phyloP scores from a whole-genome alignment of 2,797 vertebrate genomes.

The Pempheris klunzingeri region DNA sequence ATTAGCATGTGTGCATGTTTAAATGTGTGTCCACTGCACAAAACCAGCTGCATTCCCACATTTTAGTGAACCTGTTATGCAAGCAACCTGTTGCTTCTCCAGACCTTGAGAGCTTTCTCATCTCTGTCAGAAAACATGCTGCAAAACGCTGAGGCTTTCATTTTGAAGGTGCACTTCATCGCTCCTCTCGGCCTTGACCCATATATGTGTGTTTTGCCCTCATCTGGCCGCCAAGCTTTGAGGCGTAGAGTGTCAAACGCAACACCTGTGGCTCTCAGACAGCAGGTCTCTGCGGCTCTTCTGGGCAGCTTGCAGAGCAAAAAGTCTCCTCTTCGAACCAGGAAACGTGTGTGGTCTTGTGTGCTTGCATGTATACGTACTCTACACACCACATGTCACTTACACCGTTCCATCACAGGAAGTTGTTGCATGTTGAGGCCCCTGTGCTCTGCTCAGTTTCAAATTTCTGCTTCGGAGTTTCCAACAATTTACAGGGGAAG shows the following conservation, averaged over 20 bases:
- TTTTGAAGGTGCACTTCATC: constrained; percentile 28
- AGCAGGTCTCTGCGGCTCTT: constrained; percentile 13
- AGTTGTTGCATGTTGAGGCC: constrained; percentile 33
- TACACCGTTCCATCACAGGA: constrained; percentile 59
- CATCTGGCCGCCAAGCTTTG: constrained; percentile 39
- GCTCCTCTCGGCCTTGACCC: constrained; percentile 55
- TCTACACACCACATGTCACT: constrained; percentile 36
- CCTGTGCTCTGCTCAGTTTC: constrained; percentile 19
- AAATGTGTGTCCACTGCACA: constrained; percentile 11
- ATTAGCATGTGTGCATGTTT: constrained; percentile 34
- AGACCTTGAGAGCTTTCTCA: not conserved
- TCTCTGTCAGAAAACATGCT: constrained; percentile 16
- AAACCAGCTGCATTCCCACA: constrained; percentile 16
- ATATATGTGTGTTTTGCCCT: constrained; percentile 76
- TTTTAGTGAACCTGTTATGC: constrained; percentile 54
- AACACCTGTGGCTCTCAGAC: constrained; percentile 45
- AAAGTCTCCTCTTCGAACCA: constrained; percentile 26
- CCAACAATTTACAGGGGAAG: not conserved
- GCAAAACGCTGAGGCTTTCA: constrained; percentile 35
- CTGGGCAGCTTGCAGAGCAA: not conserved
- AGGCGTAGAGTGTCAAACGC: constrained; percentile 48
- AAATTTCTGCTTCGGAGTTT: not conserved
- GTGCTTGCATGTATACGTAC: not conserved
- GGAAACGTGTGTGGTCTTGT: constrained; percentile 60
- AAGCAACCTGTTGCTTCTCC: constrained; percentile 30